Percentiles rank a stretch among this genome's conserved stretches.
Conservation (phyloP, 2,113 vertebrate species). For the Sinocyclocheilus grahami region DNA sequence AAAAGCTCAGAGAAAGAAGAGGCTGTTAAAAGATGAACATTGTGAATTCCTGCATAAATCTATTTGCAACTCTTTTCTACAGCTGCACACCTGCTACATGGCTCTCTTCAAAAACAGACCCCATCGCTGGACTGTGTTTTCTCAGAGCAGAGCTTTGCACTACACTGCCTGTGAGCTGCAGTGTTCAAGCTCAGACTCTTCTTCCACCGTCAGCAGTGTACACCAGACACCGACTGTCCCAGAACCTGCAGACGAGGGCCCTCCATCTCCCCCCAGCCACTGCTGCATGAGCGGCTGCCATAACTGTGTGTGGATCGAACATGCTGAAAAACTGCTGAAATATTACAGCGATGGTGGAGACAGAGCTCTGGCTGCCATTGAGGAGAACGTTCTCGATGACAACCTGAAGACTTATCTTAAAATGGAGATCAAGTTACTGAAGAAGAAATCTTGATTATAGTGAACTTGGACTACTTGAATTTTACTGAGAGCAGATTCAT, state of each 20-base stretch:
- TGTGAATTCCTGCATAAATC: too few relatives aligned
- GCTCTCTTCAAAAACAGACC: constrained; percentile 2
- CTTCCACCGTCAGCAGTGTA: fast-evolving
- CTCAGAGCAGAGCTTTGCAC: constrained; percentile 19
- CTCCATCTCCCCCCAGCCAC: constrained; percentile 75
- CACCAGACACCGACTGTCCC: background rate
- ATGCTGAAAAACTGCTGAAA: constrained; percentile 81
- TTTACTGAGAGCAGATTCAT: background rate
- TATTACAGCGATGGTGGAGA: constrained; percentile 79
- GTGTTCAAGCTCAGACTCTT: constrained; percentile 4
- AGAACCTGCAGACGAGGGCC: constrained; percentile 50
- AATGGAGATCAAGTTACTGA: constrained; percentile 87
- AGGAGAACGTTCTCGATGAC: constrained; percentile 84
- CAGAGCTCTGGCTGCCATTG: constrained; percentile 79
- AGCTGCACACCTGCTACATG: constrained; percentile 58
- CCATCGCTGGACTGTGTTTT: background rate
- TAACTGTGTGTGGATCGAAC: constrained; percentile 89
- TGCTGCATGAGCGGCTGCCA: constrained; percentile 95
- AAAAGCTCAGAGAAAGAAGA: background rate
- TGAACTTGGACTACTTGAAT: background rate
- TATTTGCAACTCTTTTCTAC: constrained; percentile 2
- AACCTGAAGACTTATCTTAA: constrained; percentile 87
- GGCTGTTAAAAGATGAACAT: background rate
- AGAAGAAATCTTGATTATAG: constrained; percentile 57
- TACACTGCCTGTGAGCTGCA: background rate